Evolutionary conservation across 2,797 vertebrate genomes (phyloP).

Genomic region (Linurgus olivaceus): DNA sequence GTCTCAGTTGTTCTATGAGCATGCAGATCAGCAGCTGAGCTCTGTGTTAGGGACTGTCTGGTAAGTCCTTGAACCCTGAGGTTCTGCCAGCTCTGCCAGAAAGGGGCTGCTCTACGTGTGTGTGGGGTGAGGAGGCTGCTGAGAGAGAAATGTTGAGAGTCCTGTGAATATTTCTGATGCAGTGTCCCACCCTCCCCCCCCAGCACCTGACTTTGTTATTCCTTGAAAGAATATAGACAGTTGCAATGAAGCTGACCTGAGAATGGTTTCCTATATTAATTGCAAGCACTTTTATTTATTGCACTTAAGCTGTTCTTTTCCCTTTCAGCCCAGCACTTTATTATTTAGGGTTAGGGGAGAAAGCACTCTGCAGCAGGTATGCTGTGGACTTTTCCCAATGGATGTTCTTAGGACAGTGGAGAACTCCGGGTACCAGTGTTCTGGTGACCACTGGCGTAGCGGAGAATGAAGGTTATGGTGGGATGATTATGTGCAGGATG

Average conservation of each 20-base stretch:
- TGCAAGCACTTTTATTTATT: constrained; percentile 77
- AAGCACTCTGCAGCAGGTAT: neutral
- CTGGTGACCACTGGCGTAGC: neutral
- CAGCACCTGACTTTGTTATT: constrained; percentile 72
- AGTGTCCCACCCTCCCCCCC: neutral
- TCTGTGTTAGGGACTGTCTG: constrained; percentile 38
- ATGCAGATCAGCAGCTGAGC: constrained; percentile 1
- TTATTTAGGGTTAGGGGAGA: constrained; percentile 23
- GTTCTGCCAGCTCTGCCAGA: constrained; percentile 64
- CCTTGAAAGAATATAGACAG: constrained; percentile 78
- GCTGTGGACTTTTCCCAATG: neutral
- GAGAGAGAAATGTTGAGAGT: constrained; percentile 19
- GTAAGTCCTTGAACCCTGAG: constrained; percentile 62
- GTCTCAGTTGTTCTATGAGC: neutral
- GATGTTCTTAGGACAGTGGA: neutral
- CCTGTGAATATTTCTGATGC: constrained; percentile 36
- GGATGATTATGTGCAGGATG: neutral
- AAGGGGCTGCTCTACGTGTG: constrained; percentile 19
- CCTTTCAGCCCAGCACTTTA: constrained; percentile 67
- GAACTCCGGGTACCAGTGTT: neutral
- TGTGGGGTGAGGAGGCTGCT: constrained; percentile 20
- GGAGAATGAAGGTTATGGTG: neutral
- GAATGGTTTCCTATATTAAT: constrained; percentile 66
- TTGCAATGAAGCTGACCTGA: constrained; percentile 66
- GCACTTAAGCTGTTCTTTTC: constrained; percentile 73